Base-by-base conservation (phyloP, 1,140 invertebrate species). In the Odontomachus brunneus region DNA sequence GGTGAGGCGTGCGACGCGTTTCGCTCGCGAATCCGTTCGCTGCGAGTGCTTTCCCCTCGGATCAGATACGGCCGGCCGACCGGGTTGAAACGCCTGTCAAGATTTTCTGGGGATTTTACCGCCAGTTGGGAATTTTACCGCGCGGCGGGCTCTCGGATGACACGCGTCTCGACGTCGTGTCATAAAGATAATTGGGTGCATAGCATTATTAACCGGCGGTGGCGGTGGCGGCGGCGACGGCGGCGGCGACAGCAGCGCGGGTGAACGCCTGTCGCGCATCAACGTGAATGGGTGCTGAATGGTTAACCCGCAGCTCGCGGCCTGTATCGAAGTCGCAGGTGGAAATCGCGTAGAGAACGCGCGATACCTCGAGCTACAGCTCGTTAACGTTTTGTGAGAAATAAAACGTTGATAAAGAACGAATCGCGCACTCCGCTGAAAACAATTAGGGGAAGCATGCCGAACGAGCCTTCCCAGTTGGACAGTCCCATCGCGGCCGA, bases 131-230 rank as follows among this genome's bases (percentile, higher is more conserved):
- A 69, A 78, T 78, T 78, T 78, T 78, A 78, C 63, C 66, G 29
- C 15, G 75, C 19, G 15, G 33, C 51, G 75, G 33, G 15, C 29
- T 49, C 73, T 38, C 38, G 53, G 65, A 48, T 80, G 75, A 71
- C 75, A 80, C 65, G 51, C 75, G 69, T 22, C 51, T 69, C 44
- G 75, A 80, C 65, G 75, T 69, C 75, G 24, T 48, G 75, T 80
- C 75, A 80, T 57, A 57, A 80, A 80, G 75, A 80, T 80, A 80
- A 80, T 80, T 80, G 75, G 75, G 49, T 29, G 75, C 75, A 57
- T 80, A 80, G 75, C 75, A 71, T 80, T 80, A 80, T 71, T 80
- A 80, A 80, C 75, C 53, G 75, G 22, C 49, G 38, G 9, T 44
- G 38, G 29, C n/a, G 75, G 22, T 22, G 75, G 29, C 5, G 17